Evolutionary conservation across 2,888 invertebrate species (phyloP).

Genomic region (Punctoribates punctum): DNA sequence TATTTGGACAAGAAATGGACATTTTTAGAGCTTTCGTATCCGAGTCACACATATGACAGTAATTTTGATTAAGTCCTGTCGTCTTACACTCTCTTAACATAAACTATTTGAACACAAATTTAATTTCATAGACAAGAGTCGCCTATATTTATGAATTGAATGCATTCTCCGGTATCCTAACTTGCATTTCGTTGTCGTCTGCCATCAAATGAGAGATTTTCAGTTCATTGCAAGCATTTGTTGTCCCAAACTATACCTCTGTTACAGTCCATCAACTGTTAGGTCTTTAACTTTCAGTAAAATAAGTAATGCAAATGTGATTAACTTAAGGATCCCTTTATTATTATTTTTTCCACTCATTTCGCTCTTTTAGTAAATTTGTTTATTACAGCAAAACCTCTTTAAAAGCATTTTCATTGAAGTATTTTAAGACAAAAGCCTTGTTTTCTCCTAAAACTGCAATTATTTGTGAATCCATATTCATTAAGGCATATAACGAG

Average conservation of each 20-base stretch:
- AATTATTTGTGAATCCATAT: no score
- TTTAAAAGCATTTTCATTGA: no score
- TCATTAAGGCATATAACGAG: no score
- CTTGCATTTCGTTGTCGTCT: background rate
- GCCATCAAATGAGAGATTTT: background rate
- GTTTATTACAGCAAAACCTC: background rate
- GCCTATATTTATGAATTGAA: background rate
- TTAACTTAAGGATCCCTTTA: background rate
- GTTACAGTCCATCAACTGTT: background rate
- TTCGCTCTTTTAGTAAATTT: background rate
- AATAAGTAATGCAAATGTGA: conserved; percentile 17
- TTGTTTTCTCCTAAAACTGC: no score
- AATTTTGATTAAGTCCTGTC: conserved; percentile 1
- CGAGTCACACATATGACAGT: conserved; percentile 5
- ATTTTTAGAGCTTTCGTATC: background rate
- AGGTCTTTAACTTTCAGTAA: background rate
- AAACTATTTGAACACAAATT: background rate
- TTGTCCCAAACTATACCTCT: background rate
- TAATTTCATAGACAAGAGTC: background rate
- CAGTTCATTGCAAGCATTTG: background rate
- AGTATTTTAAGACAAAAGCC: no score
- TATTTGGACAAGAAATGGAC: background rate
- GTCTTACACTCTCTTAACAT: background rate
- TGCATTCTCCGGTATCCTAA: background rate
- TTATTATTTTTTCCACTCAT: background rate